Evolutionary conservation across 2,888 invertebrate genomes (phyloP).

Genomic region (Acrobasis consociella): DNA sequence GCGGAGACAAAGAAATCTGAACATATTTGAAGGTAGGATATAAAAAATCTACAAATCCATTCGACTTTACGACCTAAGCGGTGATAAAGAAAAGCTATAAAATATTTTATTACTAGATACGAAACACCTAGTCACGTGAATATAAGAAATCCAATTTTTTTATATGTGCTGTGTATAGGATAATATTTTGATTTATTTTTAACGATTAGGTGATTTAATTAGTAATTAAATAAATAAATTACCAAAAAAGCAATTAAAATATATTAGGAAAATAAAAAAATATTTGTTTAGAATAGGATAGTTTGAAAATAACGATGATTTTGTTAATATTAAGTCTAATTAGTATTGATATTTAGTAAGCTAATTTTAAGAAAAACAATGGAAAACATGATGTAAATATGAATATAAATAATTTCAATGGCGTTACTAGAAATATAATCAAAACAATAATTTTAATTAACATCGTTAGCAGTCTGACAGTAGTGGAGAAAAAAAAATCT

Average conservation of each 20-base stretch:
- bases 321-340: background rate
- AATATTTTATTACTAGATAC: conserved; percentile 38
- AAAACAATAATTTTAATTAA: conserved; percentile 10
- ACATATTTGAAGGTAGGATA: conserved; percentile 15
- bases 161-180: too few relatives aligned
- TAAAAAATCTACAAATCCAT: conserved; percentile 32
- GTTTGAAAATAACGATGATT: background rate
- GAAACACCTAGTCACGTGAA: background rate
- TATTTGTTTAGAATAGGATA: background rate
- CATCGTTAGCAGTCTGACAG: conserved; percentile 11
- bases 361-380: too few relatives aligned
- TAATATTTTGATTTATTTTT: too few relatives aligned
- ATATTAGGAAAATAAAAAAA: too few relatives aligned
- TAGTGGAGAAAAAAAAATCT: background rate
- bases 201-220: too few relatives aligned
- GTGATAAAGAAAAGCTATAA: conserved; percentile 42
- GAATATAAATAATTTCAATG: conserved; percentile 18
- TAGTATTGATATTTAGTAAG: background rate
- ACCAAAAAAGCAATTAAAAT: too few relatives aligned
- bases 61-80: conserved; percentile 39
- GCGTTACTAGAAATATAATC: background rate
- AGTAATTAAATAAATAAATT: too few relatives aligned
- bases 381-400: conserved; percentile 27
- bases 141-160: background rate
- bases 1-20: background rate